These are phyloP conservation scores for Paramisgurnus dabryanus DNA, from an alignment of 2,113 vertebrate species.

Conservation along the genomic window DNA sequence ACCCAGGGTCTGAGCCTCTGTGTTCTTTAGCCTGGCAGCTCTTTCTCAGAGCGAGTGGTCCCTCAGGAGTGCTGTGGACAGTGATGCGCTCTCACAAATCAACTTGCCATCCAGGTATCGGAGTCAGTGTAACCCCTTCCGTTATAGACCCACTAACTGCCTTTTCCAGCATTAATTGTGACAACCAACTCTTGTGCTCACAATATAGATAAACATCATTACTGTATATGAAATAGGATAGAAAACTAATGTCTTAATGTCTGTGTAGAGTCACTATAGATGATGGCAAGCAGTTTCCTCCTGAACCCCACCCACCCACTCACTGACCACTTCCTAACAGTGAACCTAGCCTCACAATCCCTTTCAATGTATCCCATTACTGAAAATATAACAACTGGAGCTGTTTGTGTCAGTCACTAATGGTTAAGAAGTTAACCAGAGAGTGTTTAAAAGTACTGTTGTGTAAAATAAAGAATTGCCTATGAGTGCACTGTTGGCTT, in stretches of 20 bases:
- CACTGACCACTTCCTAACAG: constrained; percentile 11
- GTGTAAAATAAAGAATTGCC: too few relatives aligned
- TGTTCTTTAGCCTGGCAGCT: constrained; percentile 62
- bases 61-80: constrained; percentile 88
- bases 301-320: background rate
- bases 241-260: too few relatives aligned
- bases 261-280: background rate
- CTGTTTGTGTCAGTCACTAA: background rate
- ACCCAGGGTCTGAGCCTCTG: constrained; percentile 16
- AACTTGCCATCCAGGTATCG: constrained; percentile 90
- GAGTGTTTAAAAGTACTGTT: background rate
- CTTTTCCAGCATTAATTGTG: background rate
- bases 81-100: constrained; percentile 83
- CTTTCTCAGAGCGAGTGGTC: constrained; percentile 80
- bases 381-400: background rate
- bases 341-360: background rate
- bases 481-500: too few relatives aligned
- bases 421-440: background rate
- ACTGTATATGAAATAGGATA: background rate
- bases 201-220: background rate
- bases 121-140: constrained; percentile 26
- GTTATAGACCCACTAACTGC: constrained; percentile 26
- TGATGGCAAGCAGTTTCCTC: constrained; percentile 6
- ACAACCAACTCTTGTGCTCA: background rate
- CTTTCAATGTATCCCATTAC: background rate